Evolutionary conservation across 2,797 vertebrate species (phyloP).

Genomic region (Sorex maritimensis): DNA sequence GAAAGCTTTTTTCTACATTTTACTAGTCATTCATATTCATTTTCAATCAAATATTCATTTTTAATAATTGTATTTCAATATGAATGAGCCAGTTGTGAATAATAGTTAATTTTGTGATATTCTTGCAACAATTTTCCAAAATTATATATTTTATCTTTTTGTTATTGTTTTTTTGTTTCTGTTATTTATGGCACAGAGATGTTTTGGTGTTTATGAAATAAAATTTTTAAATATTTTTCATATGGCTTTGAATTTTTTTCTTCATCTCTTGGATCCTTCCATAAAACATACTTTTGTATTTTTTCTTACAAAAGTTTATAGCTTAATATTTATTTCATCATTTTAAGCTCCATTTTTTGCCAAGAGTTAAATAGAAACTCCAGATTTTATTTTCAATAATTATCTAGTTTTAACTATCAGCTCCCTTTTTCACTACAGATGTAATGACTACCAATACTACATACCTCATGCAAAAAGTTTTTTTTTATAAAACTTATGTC

Average conservation of each 20-base stretch:
- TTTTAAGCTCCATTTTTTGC: no score
- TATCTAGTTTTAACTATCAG: no score
- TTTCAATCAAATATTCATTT: background rate
- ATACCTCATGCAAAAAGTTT: no score
- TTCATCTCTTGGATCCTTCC: background rate
- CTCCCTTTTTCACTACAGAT: no score
- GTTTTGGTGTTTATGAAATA: slow-evolving; percentile 1
- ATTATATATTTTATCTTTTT: background rate
- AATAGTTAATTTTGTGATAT: no score
- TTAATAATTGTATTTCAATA: background rate
- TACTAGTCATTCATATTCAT: background rate
- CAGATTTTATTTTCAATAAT: no score
- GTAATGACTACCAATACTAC: no score
- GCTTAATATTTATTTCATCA: no score
- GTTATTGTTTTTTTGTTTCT: background rate
- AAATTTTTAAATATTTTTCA: slow-evolving; percentile 32
- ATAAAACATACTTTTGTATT: background rate
- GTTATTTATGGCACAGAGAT: background rate
- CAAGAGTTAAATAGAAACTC: no score
- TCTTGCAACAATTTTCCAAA: no score
- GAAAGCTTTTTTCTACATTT: background rate
- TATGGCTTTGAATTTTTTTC: background rate
- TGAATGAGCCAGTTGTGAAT: background rate
- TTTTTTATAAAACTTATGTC: no score
- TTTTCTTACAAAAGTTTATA: background rate